phyloP scores from a whole-genome alignment of 2,888 invertebrate genomes.

The Druceiella hillmani region DNA sequence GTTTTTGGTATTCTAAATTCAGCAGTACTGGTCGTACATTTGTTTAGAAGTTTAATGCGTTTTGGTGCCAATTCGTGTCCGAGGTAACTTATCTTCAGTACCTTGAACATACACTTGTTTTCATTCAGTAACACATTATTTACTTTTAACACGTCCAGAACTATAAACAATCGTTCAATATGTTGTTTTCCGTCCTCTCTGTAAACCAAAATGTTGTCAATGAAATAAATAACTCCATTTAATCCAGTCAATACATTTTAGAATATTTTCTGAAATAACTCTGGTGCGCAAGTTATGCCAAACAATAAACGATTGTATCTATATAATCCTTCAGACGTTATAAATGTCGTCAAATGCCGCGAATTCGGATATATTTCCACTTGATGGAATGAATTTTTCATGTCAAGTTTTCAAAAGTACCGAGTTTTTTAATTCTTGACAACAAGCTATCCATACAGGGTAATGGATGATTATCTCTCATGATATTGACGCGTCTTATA shows the following conservation, averaged over 20 bases:
- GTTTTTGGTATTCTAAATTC: conserved; percentile 7
- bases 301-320: conserved; percentile 30
- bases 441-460: conserved; percentile 22
- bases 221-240: conserved; percentile 28
- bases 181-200: conserved; percentile 3
- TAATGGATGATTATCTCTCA: conserved; percentile 22
- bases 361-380: conserved; percentile 27
- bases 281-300: conserved; percentile 26
- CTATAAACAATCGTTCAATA: conserved; percentile 1
- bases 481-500: too few species aligned
- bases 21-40: conserved; percentile 4
- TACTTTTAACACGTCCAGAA: conserved; percentile 4
- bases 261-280: conserved; percentile 27
- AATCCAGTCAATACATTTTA: conserved; percentile 26
- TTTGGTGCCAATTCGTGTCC: conserved; percentile 10
- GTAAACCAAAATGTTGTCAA: conserved; percentile 29
- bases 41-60: conserved; percentile 5
- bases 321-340: conserved; percentile 28
- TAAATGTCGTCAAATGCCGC: conserved; percentile 31
- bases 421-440: conserved; percentile 23
- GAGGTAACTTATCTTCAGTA: conserved; percentile 4
- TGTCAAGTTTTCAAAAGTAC: conserved; percentile 28
- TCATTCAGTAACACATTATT: conserved; percentile 6
- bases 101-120: conserved; percentile 7
- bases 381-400: conserved; percentile 31